Conservation (phyloP, 2,797 vertebrate species). For the Ciconia nigra region DNA sequence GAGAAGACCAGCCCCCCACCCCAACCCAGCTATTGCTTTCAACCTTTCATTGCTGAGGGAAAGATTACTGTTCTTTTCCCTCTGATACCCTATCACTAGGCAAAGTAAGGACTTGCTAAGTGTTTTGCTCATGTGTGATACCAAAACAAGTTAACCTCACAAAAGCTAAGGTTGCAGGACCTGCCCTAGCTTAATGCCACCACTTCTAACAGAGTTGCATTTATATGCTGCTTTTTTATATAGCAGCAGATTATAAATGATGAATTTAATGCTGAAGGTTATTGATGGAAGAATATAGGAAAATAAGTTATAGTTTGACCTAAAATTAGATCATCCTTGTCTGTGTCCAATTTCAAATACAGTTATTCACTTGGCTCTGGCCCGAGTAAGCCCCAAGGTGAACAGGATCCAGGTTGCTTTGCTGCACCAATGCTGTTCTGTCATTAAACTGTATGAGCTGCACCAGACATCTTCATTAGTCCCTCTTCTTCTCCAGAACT, state of each 20-base stretch:
- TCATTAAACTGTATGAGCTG: background rate
- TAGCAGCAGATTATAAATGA: background rate
- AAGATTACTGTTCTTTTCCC: background rate
- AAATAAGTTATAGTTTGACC: background rate
- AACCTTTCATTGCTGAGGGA: background rate
- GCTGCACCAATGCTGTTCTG: background rate
- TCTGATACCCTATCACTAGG: background rate
- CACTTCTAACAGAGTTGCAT: background rate
- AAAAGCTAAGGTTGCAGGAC: background rate
- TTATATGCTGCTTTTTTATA: background rate
- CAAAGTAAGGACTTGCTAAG: background rate
- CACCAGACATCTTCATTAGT: background rate
- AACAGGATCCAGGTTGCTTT: background rate
- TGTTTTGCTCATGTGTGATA: background rate
- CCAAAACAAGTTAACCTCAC: background rate
- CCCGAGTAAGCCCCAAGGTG: background rate
- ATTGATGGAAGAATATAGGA: background rate
- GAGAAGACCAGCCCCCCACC: background rate
- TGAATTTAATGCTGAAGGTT: background rate
- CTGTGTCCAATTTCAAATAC: background rate
- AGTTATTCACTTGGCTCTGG: background rate
- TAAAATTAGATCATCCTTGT: background rate
- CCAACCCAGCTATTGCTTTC: background rate
- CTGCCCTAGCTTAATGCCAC: background rate
- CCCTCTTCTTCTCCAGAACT: background rate